These are phyloP conservation scores for rabbit (Oryctolagus cuniculus) DNA, from an alignment of 2,113 vertebrate genomes.

Conservation along the genomic window DNA sequence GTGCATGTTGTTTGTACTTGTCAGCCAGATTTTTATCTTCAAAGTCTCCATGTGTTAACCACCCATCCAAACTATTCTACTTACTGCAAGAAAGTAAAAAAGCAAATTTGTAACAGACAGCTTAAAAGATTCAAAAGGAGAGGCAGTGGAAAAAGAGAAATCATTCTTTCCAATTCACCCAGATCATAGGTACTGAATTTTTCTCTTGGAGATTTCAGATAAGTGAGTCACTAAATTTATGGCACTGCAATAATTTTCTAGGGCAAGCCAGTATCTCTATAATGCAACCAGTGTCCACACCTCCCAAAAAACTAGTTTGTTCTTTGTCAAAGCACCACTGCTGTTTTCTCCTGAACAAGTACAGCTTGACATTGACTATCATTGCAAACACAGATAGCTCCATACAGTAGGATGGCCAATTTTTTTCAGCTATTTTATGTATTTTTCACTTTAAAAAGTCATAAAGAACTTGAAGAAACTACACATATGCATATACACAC, in stretches of 20 bases:
- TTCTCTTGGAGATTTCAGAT: not conserved
- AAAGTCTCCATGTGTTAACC: constrained; percentile 25
- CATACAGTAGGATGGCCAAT: not conserved
- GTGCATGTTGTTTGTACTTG: constrained; percentile 1
- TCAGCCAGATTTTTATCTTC: constrained; percentile 15
- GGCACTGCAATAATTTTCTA: constrained; percentile 44
- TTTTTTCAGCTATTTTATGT: constrained; percentile 38
- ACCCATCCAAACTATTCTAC: not conserved
- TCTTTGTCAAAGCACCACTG: not conserved
- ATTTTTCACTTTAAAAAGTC: constrained; percentile 4
- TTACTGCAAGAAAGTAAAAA: not conserved
- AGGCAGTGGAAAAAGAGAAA: not conserved
- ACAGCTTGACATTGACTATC: not conserved
- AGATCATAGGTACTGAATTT: not conserved
- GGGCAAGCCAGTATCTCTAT: constrained; percentile 46
- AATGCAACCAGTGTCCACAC: constrained; percentile 61
- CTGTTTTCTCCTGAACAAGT: constrained; percentile 8
- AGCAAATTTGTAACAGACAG: not conserved
- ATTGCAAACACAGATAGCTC: not conserved
- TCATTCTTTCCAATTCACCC: not conserved
- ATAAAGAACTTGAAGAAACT: not conserved
- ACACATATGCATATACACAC: not conserved
- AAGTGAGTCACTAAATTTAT: constrained; percentile 45
- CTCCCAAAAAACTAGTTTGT: constrained; percentile 65
- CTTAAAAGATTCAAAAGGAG: constrained; percentile 9